Conservation (phyloP, 2,113 vertebrate genomes). For the Anguilla japonica region DNA sequence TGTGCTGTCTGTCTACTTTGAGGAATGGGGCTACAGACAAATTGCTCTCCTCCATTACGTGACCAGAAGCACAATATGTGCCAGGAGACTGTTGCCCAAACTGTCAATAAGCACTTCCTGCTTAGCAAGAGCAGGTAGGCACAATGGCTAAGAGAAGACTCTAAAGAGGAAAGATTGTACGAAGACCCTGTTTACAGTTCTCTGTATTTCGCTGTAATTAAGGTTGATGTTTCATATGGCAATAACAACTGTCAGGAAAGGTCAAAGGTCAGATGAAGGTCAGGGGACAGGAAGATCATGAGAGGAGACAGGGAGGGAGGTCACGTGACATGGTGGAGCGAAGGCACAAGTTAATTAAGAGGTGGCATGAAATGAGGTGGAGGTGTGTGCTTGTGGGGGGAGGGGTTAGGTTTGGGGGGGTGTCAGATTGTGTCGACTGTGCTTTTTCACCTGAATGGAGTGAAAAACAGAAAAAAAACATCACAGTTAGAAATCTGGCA, state of each 20-base stretch:
- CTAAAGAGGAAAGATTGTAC: neutral
- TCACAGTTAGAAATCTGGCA: slow-evolving; percentile 50
- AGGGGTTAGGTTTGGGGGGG: slow-evolving; percentile 11
- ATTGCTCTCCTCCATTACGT: neutral
- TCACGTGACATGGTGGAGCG: neutral
- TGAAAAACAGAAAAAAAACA: slow-evolving; percentile 57
- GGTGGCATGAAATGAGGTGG: slow-evolving; percentile 31
- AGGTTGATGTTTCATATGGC: slow-evolving; percentile 17
- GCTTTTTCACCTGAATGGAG: slow-evolving; percentile 69
- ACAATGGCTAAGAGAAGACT: neutral
- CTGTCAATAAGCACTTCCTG: too few species aligned
- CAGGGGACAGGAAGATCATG: slow-evolving; percentile 33
- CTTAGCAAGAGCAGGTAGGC: neutral
- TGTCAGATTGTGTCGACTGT: slow-evolving; percentile 14
- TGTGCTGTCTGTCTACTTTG: neutral
- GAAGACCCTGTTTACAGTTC: neutral
- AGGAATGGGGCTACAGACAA: neutral
- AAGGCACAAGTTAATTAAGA: slow-evolving; percentile 15
- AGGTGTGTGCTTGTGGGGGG: slow-evolving; percentile 31
- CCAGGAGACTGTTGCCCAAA: neutral
- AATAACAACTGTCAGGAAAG: slow-evolving; percentile 34
- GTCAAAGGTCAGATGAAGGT: slow-evolving; percentile 34
- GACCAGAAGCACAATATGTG: neutral
- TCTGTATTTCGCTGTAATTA: neutral
- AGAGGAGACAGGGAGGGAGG: slow-evolving; percentile 30